These are phyloP conservation scores for Caenorhabditis japonica DNA, from an alignment of 2,888 invertebrate species.

Conservation along the genomic window DNA sequence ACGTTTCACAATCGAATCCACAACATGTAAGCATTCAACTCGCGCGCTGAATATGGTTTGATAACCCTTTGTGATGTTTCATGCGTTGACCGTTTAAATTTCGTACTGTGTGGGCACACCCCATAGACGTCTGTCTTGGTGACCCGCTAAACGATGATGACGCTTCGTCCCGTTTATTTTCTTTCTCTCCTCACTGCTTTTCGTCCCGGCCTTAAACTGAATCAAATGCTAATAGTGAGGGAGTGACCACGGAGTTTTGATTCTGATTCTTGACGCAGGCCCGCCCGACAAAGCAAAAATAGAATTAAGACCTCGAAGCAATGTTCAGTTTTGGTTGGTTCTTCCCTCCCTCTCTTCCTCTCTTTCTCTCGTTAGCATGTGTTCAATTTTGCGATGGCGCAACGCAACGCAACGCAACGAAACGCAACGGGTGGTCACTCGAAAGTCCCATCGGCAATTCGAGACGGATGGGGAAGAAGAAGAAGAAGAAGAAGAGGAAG, in stretches of 20 bases:
- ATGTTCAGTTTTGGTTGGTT: slow-evolving; percentile 30
- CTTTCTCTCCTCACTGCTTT: too few relatives aligned
- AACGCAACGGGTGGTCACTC: slow-evolving; percentile 47
- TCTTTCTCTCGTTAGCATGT: slow-evolving; percentile 40
- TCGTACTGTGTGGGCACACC: slow-evolving; percentile 40
- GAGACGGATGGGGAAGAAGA: slow-evolving; percentile 21
- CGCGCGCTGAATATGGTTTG: slow-evolving; percentile 19
- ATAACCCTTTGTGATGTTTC: slow-evolving; percentile 31
- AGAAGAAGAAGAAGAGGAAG: slow-evolving; percentile 1
- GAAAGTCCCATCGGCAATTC: slow-evolving; percentile 43
- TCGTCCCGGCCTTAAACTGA: slow-evolving; percentile 23
- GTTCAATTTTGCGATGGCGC: slow-evolving; percentile 54
- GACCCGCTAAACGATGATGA: background rate
- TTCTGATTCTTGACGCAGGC: too few relatives aligned
- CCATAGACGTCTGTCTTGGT: background rate
- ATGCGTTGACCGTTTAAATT: slow-evolving; percentile 39
- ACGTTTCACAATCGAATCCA: slow-evolving; percentile 39
- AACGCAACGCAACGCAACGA: background rate
- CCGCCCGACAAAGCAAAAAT: slow-evolving; percentile 30
- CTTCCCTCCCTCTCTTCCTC: slow-evolving; percentile 26
- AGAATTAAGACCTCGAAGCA: slow-evolving; percentile 32
- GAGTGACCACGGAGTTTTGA: slow-evolving; percentile 9
- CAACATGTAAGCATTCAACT: slow-evolving; percentile 37
- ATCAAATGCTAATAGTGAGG: slow-evolving; percentile 39
- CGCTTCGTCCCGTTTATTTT: too few relatives aligned